Percentiles rank a stretch among this genome's conserved stretches.
These are phyloP conservation scores for Ivindomyrus marchei DNA, from an alignment of 2,113 vertebrate species.

Conservation along the genomic window DNA sequence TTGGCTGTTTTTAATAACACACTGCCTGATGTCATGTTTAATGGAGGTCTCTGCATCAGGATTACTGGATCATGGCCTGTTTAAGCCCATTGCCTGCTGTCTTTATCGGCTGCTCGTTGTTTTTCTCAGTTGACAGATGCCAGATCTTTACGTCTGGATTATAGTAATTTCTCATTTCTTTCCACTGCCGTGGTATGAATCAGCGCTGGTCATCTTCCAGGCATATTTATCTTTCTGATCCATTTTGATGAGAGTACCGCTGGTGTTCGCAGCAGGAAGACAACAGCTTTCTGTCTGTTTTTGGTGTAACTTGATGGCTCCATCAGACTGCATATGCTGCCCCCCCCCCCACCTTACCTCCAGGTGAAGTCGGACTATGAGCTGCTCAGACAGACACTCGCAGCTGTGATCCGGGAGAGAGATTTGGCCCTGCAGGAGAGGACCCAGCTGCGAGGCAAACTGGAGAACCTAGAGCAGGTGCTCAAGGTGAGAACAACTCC, in stretches of 20 bases:
- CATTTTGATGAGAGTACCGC: not conserved
- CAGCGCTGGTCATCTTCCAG: conserved; percentile 4
- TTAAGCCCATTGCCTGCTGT: not conserved
- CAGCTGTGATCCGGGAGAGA: conserved; percentile 73
- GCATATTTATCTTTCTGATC: not conserved
- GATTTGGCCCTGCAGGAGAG: conserved; percentile 79
- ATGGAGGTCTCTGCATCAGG: not conserved
- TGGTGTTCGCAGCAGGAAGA: not conserved
- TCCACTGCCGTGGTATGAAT: not conserved
- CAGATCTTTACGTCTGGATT: not conserved
- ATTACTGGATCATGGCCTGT: not conserved
- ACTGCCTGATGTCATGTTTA: not conserved
- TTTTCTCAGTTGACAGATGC: not conserved
- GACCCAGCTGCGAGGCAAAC: conserved; percentile 88
- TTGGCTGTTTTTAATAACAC: not conserved
- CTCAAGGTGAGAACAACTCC: conserved; percentile 80
- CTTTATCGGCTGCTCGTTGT: not conserved
- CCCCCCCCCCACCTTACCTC: not conserved
- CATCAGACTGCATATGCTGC: not conserved
- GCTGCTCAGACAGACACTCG: conserved; percentile 63
- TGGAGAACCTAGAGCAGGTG: conserved; percentile 99
- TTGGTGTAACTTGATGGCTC: not conserved
- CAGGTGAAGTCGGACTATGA: conserved; percentile 84
- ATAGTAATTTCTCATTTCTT: conserved; percentile 8
- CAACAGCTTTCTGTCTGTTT: not conserved